Percentiles rank a stretch among this genome's conserved stretches.
These are phyloP conservation scores for Hylia prasina DNA, from an alignment of 2,113 vertebrate species.

Conservation along the genomic window DNA sequence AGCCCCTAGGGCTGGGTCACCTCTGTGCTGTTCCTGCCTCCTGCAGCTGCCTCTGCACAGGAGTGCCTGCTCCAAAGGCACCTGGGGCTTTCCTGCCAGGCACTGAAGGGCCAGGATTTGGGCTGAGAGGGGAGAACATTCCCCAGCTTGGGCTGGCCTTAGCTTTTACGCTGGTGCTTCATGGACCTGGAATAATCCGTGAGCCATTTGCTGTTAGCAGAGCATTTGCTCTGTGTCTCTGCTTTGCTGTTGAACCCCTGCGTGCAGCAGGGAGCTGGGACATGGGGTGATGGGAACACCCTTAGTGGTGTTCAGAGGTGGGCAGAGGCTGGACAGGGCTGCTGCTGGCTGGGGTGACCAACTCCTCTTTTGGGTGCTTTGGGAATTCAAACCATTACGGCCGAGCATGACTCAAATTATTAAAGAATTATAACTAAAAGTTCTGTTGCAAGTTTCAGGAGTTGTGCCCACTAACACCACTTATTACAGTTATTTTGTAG, in stretches of 20 bases:
- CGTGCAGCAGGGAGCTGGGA: fast-evolving
- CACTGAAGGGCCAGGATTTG: background rate
- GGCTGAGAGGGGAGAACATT: no score
- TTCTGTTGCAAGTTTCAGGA: background rate
- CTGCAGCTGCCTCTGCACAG: background rate
- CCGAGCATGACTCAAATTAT: fast-evolving
- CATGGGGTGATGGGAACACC: fast-evolving
- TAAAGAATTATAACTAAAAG: background rate
- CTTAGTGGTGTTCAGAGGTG: fast-evolving
- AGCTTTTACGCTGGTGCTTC: background rate
- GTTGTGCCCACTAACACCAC: fast-evolving
- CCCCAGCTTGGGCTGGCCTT: background rate
- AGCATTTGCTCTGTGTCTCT: background rate
- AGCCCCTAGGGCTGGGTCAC: background rate
- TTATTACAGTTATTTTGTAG: background rate
- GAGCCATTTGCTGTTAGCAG: background rate
- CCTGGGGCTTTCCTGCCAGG: background rate
- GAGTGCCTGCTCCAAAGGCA: background rate
- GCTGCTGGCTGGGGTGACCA: background rate
- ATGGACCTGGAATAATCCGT: background rate
- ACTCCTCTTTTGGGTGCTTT: fast-evolving
- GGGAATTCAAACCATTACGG: fast-evolving
- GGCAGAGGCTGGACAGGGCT: background rate
- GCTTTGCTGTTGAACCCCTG: background rate
- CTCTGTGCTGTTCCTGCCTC: no score